Evolutionary conservation across 2,888 invertebrate genomes (phyloP).

Genomic region (Unio delphinus): DNA sequence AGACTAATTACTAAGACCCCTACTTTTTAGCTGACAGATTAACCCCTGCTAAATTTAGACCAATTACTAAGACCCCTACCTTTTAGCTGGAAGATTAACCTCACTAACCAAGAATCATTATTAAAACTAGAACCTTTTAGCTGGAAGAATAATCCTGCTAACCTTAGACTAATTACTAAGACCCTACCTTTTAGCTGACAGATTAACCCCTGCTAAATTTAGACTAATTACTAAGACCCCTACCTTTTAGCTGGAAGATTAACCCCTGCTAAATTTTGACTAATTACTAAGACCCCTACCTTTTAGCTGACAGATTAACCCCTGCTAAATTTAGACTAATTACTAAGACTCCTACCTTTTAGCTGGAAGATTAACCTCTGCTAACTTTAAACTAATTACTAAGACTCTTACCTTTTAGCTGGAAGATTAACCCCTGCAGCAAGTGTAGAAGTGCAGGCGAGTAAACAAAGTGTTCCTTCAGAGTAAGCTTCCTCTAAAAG

Average conservation of each 20-base stretch:
- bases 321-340: constrained; percentile 66
- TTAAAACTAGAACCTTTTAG: constrained; percentile 76
- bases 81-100: constrained; percentile 93
- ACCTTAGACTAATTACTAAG: background rate
- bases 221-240: too few species aligned
- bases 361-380: constrained; percentile 94
- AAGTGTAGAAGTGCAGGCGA: constrained; percentile 95
- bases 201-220: constrained; percentile 88
- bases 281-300: constrained; percentile 67
- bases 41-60: constrained; percentile 75
- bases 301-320: constrained; percentile 94
- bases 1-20: background rate
- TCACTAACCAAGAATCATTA: constrained; percentile 66
- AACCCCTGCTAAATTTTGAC: constrained; percentile 76
- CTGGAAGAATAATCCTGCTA: constrained; percentile 90
- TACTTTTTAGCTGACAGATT: constrained; percentile 91
- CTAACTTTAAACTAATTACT: background rate
- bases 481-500: constrained; percentile 85
- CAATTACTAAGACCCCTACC: constrained; percentile 68
- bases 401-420: constrained; percentile 78
- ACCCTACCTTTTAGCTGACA: constrained; percentile 85
- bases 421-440: constrained; percentile 99
- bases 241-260: constrained; percentile 91
- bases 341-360: constrained; percentile 74
- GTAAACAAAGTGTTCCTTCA: constrained; percentile 85